phyloP scores from a whole-genome alignment of 2,888 invertebrate genomes.

The Cactoblastis cactorum region DNA sequence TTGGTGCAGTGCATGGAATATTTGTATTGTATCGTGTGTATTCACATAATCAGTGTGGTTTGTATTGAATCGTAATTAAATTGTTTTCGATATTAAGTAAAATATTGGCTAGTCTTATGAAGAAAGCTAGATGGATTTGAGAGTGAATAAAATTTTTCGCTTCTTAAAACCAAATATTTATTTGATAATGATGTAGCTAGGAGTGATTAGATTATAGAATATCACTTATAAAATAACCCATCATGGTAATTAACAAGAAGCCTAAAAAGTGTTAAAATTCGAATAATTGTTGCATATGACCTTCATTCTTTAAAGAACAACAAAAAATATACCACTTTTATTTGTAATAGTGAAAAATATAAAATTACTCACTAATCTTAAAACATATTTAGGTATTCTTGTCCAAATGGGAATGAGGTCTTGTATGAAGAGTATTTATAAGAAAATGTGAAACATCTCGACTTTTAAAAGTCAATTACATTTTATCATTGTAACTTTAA shows the following conservation, averaged over 20 bases:
- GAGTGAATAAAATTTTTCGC: conserved; percentile 27
- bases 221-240: conserved; percentile 19
- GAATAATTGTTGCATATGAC: not conserved
- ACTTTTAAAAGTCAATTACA: conserved; percentile 26
- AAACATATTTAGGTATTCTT: not conserved
- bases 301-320: too few relatives aligned
- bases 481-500: conserved; percentile 23
- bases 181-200: conserved; percentile 28
- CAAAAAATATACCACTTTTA: too few relatives aligned
- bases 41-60: conserved; percentile 34
- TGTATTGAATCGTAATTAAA: conserved; percentile 30
- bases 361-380: not conserved
- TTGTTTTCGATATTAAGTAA: conserved; percentile 24
- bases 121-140: conserved; percentile 26
- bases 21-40: conserved; percentile 20
- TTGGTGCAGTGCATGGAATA: conserved; percentile 41
- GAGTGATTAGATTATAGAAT: conserved; percentile 28
- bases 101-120: conserved; percentile 37
- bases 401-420: not conserved
- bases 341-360: too few relatives aligned
- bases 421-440: not conserved
- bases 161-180: conserved; percentile 53
- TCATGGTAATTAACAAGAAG: not conserved
- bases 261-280: not conserved
- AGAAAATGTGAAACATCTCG: conserved; percentile 14